phyloP scores from a whole-genome alignment of 2,797 vertebrate species.

The Microcaecilia unicolor region DNA sequence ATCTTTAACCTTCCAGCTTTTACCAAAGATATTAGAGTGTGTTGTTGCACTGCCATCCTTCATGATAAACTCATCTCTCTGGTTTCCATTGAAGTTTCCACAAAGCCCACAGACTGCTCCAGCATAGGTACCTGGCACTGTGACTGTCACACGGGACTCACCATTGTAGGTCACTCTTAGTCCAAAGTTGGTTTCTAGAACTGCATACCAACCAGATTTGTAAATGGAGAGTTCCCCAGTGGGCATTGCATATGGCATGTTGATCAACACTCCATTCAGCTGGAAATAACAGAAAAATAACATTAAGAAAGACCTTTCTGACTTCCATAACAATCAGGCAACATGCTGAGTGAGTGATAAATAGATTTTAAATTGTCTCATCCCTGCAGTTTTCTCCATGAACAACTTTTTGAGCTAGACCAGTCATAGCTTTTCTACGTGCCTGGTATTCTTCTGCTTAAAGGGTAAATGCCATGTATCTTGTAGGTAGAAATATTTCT shows the following conservation, averaged over 20 bases:
- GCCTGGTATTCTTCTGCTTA: too few relatives aligned
- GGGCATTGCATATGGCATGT: constrained; percentile 22
- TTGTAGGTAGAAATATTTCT: too few relatives aligned
- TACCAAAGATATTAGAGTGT: constrained; percentile 30
- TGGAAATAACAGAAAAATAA: background rate
- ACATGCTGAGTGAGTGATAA: background rate
- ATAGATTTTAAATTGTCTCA: too few relatives aligned
- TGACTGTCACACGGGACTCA: constrained; percentile 30
- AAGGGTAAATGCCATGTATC: too few relatives aligned
- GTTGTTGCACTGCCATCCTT: constrained; percentile 12
- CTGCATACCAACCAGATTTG: constrained; percentile 29
- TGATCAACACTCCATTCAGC: constrained; percentile 38
- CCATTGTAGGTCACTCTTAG: constrained; percentile 49
- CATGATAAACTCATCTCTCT: constrained; percentile 40
- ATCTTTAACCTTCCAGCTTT: constrained; percentile 40
- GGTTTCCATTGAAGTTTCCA: constrained; percentile 49
- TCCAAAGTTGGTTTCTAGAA: constrained; percentile 37
- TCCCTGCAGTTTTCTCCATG: too few relatives aligned
- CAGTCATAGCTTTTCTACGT: too few relatives aligned
- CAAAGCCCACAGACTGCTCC: constrained; percentile 49
- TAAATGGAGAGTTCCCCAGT: constrained; percentile 23
- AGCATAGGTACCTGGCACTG: constrained; percentile 46
- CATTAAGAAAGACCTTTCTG: background rate
- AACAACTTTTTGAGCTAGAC: background rate
- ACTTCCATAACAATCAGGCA: background rate